Conservation (phyloP, 2,888 invertebrate species). For the Caenorhabditis imperialis region DNA sequence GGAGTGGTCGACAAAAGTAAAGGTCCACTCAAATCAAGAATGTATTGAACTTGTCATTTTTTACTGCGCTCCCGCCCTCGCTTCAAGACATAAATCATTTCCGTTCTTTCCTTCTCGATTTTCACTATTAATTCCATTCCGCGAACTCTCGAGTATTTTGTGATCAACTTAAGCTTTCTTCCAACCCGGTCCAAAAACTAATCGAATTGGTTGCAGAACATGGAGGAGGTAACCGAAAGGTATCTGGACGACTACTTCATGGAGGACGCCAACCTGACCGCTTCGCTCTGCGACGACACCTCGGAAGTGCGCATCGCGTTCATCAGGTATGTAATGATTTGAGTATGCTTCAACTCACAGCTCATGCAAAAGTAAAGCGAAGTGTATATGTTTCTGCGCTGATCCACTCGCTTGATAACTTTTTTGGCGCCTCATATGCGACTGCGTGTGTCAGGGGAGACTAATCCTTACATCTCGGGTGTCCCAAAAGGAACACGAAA, state of each 20-base stretch:
- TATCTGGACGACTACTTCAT: conserved; percentile 14
- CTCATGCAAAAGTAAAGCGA: conserved; percentile 33
- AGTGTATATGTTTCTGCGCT: conserved; percentile 34
- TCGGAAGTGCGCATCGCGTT: conserved; percentile 41
- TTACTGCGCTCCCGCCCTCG: too few relatives aligned
- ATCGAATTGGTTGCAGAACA: too few relatives aligned
- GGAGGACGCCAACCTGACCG: neutral
- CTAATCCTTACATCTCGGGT: conserved; percentile 44
- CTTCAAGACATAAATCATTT: too few relatives aligned
- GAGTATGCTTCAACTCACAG: too few relatives aligned
- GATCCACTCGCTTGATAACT: conserved; percentile 44
- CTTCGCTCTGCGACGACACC: conserved; percentile 36
- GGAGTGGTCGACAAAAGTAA: too few relatives aligned
- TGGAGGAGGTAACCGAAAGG: too few relatives aligned
- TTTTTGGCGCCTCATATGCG: conserved; percentile 2
- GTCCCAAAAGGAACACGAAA: conserved; percentile 44
- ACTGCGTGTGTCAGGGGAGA: conserved; percentile 1
- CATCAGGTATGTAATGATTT: conserved; percentile 32
- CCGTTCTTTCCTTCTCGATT: too few relatives aligned
- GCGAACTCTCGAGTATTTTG: too few relatives aligned
- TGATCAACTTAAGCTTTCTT: too few relatives aligned
- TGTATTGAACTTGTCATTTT: conserved; percentile 9
- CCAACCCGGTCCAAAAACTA: too few relatives aligned
- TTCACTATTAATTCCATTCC: too few relatives aligned
- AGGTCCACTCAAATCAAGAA: conserved; percentile 1